Evolutionary conservation across 2,113 vertebrate species (phyloP).

Genomic region (Microtus montanus): DNA sequence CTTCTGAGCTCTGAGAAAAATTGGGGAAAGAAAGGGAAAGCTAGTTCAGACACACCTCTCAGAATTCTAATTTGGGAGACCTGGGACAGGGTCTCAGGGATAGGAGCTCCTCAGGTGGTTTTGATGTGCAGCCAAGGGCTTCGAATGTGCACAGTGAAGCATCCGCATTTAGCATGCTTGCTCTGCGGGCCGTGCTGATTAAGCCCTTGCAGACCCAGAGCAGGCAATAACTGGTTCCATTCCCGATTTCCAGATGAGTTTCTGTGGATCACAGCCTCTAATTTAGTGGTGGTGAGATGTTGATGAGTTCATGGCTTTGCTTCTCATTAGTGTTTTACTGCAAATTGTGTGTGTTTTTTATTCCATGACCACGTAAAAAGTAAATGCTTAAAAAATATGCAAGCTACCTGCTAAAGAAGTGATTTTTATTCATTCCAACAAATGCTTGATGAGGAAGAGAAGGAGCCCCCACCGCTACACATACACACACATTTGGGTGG

Average conservation of each 20-base stretch:
- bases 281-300: conserved; percentile 70
- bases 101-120: neutral
- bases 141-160: conserved; percentile 34
- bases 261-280: neutral
- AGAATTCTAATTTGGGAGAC: conserved; percentile 47
- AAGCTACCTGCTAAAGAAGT: conserved; percentile 1
- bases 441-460: conserved; percentile 25
- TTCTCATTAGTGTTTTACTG: conserved; percentile 83
- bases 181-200: neutral
- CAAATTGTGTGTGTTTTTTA: conserved; percentile 58
- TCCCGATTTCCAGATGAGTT: conserved; percentile 49
- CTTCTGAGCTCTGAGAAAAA: neutral
- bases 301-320: conserved; percentile 75
- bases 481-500: neutral
- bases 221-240: conserved; percentile 52
- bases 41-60: neutral
- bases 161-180: neutral
- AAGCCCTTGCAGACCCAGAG: neutral
- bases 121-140: neutral
- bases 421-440: conserved; percentile 44
- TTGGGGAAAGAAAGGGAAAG: neutral
- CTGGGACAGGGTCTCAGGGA: neutral
- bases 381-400: conserved; percentile 49
- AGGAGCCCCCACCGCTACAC: neutral
- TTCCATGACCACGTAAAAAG: conserved; percentile 58